Evolutionary conservation across 2,113 vertebrate species (phyloP), one percentile per base, ranked within the genome.

Genomic region (Heterocephalus glaber): DNA sequence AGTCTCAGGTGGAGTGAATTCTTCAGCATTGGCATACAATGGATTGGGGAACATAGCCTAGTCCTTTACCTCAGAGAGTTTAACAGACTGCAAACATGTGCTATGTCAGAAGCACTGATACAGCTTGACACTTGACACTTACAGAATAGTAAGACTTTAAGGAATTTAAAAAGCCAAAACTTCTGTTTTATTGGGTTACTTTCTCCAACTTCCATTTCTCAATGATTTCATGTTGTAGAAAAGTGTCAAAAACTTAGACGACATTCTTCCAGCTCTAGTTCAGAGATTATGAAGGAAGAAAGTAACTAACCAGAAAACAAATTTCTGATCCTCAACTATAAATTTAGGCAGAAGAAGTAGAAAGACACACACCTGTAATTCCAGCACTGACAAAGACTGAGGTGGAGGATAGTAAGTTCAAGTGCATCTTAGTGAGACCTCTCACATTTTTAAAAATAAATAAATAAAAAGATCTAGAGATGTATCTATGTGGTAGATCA

Each of bases 251-350:
- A 83, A 44, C 47, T 94, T 86, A 88, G 13, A 74, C 61, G 86
- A 92, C 44, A 13, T 4, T 56, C 56, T 88, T 33, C 54, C 1
- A 49, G 60, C 19, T 19, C 81, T 70, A 19, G 38, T 26, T 87
- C 83, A 76, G n/a, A 38, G 54, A 89, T 44, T 80, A 33, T 4
- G 30, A 17, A 77, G 24, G 24, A 68, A 90, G 20, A 86, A 44
- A 19, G 70, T 26, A 96, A 95, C 76, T 41, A 65, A 88, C 56
- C 47, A 81, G 86, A 94, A 70, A 94, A 41, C 35, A 74, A 89
- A 94, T 85, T 91, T 47, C 60, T 54, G 58, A 68, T 81, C 20
- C 38, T 76, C 20, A 33, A 72, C 7, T 10, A n/a, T 70, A 76
- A 54, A 16, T 22, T 63, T 54, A 85, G 63, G 41, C 54, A 56